Percentiles rank a stretch among this genome's conserved stretches.
These are phyloP conservation scores for Sarotherodon lohbergeri DNA, from an alignment of 2,113 vertebrate species.

Conservation along the genomic window DNA sequence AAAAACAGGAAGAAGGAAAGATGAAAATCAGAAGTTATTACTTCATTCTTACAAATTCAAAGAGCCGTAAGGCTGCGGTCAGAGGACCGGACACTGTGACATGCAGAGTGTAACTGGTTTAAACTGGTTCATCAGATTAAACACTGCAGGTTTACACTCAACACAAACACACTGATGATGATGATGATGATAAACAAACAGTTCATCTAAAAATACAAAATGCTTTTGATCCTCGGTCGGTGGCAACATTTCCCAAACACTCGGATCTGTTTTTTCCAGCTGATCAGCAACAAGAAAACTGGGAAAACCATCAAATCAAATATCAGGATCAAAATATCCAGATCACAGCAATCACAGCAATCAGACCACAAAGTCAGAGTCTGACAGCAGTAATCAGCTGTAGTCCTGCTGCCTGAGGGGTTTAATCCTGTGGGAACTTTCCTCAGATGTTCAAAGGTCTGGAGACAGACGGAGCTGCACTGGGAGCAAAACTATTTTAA, in stretches of 20 bases:
- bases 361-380: not conserved
- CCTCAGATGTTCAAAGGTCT: not conserved
- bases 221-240: accelerated
- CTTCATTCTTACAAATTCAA: not conserved
- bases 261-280: not conserved
- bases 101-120: not conserved
- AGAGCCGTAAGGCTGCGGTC: accelerated
- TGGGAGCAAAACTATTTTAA: not conserved
- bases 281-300: not conserved
- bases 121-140: not conserved
- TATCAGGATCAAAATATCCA: not conserved
- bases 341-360: not conserved
- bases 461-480: not conserved
- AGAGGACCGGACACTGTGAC: not conserved
- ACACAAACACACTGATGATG: not conserved
- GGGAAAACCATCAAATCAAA: not conserved
- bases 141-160: not conserved
- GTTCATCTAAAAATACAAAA: not conserved
- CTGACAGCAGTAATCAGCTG: not conserved
- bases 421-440: not conserved
- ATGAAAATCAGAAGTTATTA: not conserved
- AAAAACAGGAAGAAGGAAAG: not conserved
- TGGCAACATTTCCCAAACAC: not conserved
- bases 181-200: not conserved
- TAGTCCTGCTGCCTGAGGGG: not conserved